Percentiles rank a stretch among this genome's conserved stretches.
Conservation (phyloP, 92 coral and sea anemone genomes). For the Virgularia gustaviana region DNA sequence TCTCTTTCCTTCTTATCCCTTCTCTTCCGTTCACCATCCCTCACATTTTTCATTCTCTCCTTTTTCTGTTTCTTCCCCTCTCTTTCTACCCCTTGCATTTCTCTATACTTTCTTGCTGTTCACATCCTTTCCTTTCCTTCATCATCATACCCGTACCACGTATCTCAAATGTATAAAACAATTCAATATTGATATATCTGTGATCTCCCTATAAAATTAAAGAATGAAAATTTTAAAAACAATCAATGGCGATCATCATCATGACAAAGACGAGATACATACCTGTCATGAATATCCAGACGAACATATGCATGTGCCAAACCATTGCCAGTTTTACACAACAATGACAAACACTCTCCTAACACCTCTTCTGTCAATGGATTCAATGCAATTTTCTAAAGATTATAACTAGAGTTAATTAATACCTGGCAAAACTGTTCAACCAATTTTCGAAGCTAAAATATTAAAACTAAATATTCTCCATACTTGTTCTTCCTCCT, state of each 20-base stretch:
- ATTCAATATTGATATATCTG: conserved; percentile 84
- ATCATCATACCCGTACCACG: conserved; percentile 62
- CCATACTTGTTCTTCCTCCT: conserved; percentile 69
- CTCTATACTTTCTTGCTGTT: background rate
- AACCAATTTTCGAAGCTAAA: background rate
- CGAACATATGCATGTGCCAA: conserved; percentile 97
- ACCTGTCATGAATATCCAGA: conserved; percentile 94
- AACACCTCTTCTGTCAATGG: conserved; percentile 88
- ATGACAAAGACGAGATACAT: conserved; percentile 19
- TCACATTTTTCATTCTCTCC: background rate
- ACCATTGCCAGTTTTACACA: conserved; percentile 97
- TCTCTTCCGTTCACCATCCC: background rate
- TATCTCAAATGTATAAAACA: conserved; percentile 94
- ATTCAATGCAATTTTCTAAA: conserved; percentile 86
- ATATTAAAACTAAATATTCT: background rate
- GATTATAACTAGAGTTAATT: background rate
- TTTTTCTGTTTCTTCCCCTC: background rate
- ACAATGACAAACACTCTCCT: conserved; percentile 79
- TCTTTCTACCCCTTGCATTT: background rate
- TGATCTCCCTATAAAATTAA: conserved; percentile 65
- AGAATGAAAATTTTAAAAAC: background rate
- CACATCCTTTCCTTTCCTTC: background rate
- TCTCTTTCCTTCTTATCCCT: background rate
- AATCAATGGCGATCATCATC: too few species aligned
- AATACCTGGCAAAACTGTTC: background rate